Evolutionary conservation across 2,113 vertebrate species (phyloP), one percentile per base, ranked within the genome.

Genomic region (Dicentrarchus labrax): DNA sequence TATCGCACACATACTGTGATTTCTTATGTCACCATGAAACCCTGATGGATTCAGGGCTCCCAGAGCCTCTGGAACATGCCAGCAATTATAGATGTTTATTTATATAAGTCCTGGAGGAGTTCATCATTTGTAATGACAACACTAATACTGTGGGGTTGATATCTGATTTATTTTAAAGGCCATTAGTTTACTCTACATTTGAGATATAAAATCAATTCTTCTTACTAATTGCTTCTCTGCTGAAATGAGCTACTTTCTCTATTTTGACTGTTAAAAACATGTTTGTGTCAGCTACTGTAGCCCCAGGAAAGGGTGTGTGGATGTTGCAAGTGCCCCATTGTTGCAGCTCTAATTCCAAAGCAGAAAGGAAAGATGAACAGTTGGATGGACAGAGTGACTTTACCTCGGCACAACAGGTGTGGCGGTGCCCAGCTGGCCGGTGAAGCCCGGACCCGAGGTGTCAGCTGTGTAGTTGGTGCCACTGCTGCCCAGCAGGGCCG

Each of bases 331-430:
- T 62, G 54, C 41, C 1, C 17, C 17, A 13, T 13, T 70, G 10
- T 22, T 22, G 4, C 15, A 30, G 48, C 5, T 62, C 41, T 21
- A 2, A 47, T 30, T 22, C 48, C 22, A 66, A 6, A 80, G 22
- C 54, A 38, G 17, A 57, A 2, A n/a, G 19, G 56, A 48, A 2
- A 38, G 41, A n/a, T 21, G 24, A 6, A 24, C 21, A 22, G 8
- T 13, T 43, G 11, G 19, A 19, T 3, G 15, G 41, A 39, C 10
- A 47, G 51, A 38, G 24, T 1, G 39, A 48, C 16, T 79, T 30
- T 67, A 93, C 92, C 91, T 90, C 2, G 87, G 81, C 68, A 76
- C 61, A 10, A 69, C 75, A 65, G 92, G 83, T 47, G 86, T 88
- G 60, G 51, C 53, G 6, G 89, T 93, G 72, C 76, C 81, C 39